These are phyloP conservation scores for Lasioglossum malachurum DNA, from an alignment of 2,888 invertebrate species.

Conservation along the genomic window DNA sequence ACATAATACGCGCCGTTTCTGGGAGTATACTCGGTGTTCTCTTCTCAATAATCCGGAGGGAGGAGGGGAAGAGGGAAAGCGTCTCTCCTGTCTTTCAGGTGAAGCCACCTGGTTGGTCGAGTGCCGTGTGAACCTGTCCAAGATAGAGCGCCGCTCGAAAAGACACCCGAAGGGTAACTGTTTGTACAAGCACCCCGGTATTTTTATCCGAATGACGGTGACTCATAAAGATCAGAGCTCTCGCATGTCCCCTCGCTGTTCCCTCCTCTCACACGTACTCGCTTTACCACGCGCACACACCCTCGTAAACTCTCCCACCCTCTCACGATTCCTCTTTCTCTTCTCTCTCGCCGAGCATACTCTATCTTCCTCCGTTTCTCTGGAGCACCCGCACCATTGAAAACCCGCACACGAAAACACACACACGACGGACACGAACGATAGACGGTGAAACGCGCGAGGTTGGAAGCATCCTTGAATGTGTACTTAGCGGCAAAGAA, in stretches of 20 bases:
- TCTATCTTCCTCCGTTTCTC: constrained; percentile 1
- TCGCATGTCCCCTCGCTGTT: constrained; percentile 63
- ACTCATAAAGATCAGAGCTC: constrained; percentile 79
- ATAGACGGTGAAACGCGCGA: constrained; percentile 28
- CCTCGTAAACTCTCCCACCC: constrained; percentile 52
- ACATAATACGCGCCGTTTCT: constrained; percentile 40
- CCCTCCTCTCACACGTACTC: constrained; percentile 52
- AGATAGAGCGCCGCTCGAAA: constrained; percentile 69
- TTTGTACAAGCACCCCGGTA: constrained; percentile 80
- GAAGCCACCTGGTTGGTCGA: constrained; percentile 71
- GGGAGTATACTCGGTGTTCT: constrained; percentile 38
- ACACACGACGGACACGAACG: constrained; percentile 15
- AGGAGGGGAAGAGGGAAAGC: not conserved
- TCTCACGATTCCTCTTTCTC: constrained; percentile 1
- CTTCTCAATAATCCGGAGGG: constrained; percentile 26
- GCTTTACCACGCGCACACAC: constrained; percentile 52
- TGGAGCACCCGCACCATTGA: not conserved
- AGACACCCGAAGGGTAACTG: constrained; percentile 78
- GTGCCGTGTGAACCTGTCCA: constrained; percentile 76
- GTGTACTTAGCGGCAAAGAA: constrained; percentile 80
- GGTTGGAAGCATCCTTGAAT: constrained; percentile 72
- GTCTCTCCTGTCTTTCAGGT: constrained; percentile 69
- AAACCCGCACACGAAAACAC: not conserved
- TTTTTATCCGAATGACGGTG: constrained; percentile 80
- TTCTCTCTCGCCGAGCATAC: not conserved